These are phyloP conservation scores for Corydoras sp. DNA, from an alignment of 2,113 vertebrate genomes.

Conservation along the genomic window DNA sequence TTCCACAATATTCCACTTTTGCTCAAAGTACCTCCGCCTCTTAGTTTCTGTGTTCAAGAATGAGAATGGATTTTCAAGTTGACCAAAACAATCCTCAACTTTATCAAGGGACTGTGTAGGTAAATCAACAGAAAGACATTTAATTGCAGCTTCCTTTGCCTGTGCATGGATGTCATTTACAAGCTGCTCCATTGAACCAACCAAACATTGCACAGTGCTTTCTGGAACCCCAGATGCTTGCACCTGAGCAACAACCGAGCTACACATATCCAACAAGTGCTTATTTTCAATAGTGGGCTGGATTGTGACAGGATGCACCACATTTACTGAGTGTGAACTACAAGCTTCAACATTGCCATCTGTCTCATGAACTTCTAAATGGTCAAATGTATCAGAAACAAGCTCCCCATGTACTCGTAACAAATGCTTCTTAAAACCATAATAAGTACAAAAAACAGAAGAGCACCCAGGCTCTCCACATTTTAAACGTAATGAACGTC, in stretches of 20 bases:
- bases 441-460: slow-evolving; percentile 23
- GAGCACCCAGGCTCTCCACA: no score
- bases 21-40: slow-evolving; percentile 10
- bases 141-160: background rate
- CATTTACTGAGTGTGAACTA: background rate
- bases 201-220: slow-evolving; percentile 40
- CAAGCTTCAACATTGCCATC: slow-evolving; percentile 13
- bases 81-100: slow-evolving; percentile 3
- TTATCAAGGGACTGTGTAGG: background rate
- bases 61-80: slow-evolving; percentile 16
- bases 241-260: slow-evolving; percentile 30
- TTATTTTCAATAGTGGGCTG: slow-evolving; percentile 3
- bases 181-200: slow-evolving; percentile 34
- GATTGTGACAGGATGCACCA: slow-evolving; percentile 7
- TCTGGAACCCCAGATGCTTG: slow-evolving; percentile 35
- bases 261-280: slow-evolving; percentile 32
- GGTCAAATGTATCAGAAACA: slow-evolving; percentile 9
- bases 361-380: background rate
- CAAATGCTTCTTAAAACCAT: slow-evolving; percentile 22
- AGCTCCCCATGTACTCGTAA: slow-evolving; percentile 20
- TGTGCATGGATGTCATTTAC: background rate
- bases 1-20: slow-evolving; percentile 27
- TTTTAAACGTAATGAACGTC: no score
- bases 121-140: background rate
- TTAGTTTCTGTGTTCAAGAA: slow-evolving; percentile 16